Evolutionary conservation across 2,113 vertebrate genomes (phyloP).

Genomic region (Dasypus novemcinctus): DNA sequence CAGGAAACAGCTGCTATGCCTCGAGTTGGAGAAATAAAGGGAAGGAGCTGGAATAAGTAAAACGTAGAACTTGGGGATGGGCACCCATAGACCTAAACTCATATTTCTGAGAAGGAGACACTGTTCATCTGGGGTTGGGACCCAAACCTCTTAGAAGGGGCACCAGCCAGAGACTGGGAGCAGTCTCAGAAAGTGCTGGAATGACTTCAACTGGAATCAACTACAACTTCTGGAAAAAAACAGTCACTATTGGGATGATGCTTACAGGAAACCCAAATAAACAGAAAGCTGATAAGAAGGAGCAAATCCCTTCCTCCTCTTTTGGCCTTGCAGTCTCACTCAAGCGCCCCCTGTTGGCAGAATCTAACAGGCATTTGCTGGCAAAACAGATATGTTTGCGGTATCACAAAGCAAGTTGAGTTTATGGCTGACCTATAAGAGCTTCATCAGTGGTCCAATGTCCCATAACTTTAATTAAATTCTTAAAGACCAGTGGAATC

Average conservation of each 20-base stretch:
- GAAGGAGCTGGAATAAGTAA: neutral
- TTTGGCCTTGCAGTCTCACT: neutral
- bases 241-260: accelerated
- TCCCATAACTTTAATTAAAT: neutral
- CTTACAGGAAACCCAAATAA: neutral
- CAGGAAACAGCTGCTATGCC: neutral
- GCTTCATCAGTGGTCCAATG: neutral
- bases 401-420: neutral
- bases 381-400: neutral
- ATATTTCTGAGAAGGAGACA: neutral
- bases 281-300: neutral
- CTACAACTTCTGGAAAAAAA: neutral
- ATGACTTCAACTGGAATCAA: neutral
- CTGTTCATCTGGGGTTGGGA: neutral
- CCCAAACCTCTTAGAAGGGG: neutral
- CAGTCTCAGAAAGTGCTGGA: neutral
- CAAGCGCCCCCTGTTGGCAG: accelerated
- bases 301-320: neutral
- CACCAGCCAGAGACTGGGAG: too few relatives aligned
- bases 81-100: neutral
- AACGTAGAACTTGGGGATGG: neutral
- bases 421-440: neutral
- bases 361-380: too few relatives aligned
- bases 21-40: neutral
- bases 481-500: neutral